phyloP scores from a whole-genome alignment of 2,113 vertebrate species.

The Cairina moschata region DNA sequence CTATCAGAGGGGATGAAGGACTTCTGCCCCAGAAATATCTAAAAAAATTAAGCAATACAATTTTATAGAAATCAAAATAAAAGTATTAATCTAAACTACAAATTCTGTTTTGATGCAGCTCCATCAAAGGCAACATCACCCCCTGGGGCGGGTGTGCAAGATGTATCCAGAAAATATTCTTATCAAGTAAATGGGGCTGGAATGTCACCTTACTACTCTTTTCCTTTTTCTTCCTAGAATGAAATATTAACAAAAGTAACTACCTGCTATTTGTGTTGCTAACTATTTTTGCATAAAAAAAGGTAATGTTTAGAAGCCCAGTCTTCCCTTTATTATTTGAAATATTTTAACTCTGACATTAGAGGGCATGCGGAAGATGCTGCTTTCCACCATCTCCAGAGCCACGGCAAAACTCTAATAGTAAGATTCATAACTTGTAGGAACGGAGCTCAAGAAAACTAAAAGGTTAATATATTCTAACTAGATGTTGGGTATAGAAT shows the following conservation, averaged over 20 bases:
- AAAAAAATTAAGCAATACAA: neutral
- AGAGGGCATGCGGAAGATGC: neutral
- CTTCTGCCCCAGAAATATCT: neutral
- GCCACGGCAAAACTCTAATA: conserved; percentile 62
- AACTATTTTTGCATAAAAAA: neutral
- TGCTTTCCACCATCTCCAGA: neutral
- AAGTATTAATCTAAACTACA: neutral
- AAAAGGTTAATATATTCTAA: conserved; percentile 91
- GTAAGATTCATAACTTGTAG: conserved; percentile 64
- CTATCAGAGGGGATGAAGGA: neutral
- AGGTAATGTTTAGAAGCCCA: neutral
- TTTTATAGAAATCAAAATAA: neutral
- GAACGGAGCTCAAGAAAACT: conserved; percentile 74
- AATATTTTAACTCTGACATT: neutral
- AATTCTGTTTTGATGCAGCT: neutral
- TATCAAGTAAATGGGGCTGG: rapidly evolving
- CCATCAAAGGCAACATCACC: neutral
- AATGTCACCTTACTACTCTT: neutral
- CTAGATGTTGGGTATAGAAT: conserved; percentile 85
- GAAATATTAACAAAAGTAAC: neutral
- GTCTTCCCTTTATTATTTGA: neutral
- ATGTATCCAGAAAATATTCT: neutral
- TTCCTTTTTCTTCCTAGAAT: neutral
- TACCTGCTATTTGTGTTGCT: neutral
- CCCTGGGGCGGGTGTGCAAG: neutral